Base-by-base conservation (phyloP, 2,113 vertebrate species). In the Craseonycteris thonglongyai region DNA sequence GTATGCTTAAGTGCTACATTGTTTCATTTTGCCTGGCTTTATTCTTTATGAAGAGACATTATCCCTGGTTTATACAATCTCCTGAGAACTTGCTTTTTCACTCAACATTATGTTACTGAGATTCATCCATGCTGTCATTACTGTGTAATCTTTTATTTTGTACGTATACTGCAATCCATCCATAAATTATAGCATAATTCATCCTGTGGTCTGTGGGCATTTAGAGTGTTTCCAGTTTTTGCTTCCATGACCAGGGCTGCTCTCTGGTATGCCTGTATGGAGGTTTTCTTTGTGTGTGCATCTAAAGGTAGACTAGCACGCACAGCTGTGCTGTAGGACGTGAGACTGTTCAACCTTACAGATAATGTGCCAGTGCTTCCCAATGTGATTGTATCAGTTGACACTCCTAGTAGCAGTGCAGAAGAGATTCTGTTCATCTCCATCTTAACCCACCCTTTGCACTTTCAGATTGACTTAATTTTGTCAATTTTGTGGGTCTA, bases 1-100 rank as follows among this genome's bases (percentile, higher is more conserved):
- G 33, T 76, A 3, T 72, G 16, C 22, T 63, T 68, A 82, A 24
- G 40, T 24, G 76, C 86, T 28, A 1, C 38, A 11, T 26, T 63
- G 59, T 84, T 81, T 63, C 54, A 58, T 84, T 90, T 92, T 68
- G 66, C 35, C 54, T 76, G 61, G n/a, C 85, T 90, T 83, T 90
- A 75, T 47, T 56, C 54, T 91, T 87, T 40, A 66, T 74, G 90
- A 92, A 90, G 80, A 78, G 18, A 0, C 30, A 21, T 82, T 54
- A 15, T 56, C 24, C 54, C 33, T 71, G 82, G 75, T 7, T 95
- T 74, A 65, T 26, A 7, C 0, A 12, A 28, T 61, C 42, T 92
- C 72, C n/a, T 38, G 12, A 6, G 26, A 75, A 75, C 28, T 76
- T 71, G 28, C 5, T 49, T 61, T 93, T 79, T 22, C 7, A 16